Base-by-base conservation (phyloP, 2,888 invertebrate genomes). In the Laothoe populi region DNA sequence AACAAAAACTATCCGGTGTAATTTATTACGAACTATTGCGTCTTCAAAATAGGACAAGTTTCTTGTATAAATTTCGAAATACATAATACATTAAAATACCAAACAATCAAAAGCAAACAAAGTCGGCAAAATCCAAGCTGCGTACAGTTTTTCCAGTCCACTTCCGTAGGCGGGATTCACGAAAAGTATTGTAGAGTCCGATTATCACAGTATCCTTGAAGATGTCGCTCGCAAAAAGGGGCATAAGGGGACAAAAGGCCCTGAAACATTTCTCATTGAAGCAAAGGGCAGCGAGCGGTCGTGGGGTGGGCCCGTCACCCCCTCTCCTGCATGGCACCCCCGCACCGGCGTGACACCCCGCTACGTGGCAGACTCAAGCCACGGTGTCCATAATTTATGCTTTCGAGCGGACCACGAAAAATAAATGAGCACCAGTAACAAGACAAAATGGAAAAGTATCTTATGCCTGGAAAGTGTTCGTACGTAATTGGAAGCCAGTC, bases 201-300 rank as follows among this genome's bases (percentile, higher is more conserved):
- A 89, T 90, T 91, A 91, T 88, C 88, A 90, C 88, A 86, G 90
- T 89, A 91, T 91, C 89, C 92, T 91, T 90, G 88, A 90, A 88
- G 89, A 89, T 82, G 86, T 88, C 89, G 81, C 83, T 83, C 83
- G 81, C 88, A 89, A 90, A 90, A 90, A 87, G 84, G 86, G 86
- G 81, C 85, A 84, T 75, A 80, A 84, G 86, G 84, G 88, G 86
- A 88, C 86, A 88, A 87, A 87, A 83, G 86, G 84, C 81, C 81
- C 87, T 80, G 87, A 85, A 89, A 90, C 90, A 88, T 91, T 90
- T 90, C 88, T 90, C 90, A 86, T 84, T 83, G 86, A 83, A 79
- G 77, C 79, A 78, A 72, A 70, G 81, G 77, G 74, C 65, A 74
- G 72, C 65, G 69, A 66, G 65, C 69, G 73, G 73, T 67, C 69